Base-by-base conservation (phyloP, 2,888 invertebrate genomes). In the Deilephila elpenor region DNA sequence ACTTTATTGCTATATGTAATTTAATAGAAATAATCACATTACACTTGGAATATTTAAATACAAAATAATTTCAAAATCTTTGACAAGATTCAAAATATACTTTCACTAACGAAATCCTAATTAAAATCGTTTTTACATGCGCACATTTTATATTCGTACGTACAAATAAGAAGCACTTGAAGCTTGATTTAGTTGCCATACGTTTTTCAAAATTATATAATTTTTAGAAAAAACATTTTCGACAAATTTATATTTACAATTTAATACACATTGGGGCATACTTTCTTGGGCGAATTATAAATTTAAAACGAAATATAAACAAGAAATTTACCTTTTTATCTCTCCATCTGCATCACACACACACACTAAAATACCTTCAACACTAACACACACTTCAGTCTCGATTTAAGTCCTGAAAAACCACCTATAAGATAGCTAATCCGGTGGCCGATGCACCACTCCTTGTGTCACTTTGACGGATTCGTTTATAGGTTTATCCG, bases 381-480 rank as follows among this genome's bases (percentile, higher is more conserved):
- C 62, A 44, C 59, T 59, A 74, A 73, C 34, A 72, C 32, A 72
- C 76, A 81, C 80, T 78, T 73, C 75, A 74, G 37, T 64, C 56
- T 62, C 34, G 75, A 74, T 70, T 74, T 74, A 75, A 77, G 75
- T 80, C 73, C 62, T 71, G 70, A 72, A 72, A 62, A 62, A 71
- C 71, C 70, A 71, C 37, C 44, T 71, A 73, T 62, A 59, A 37
- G 56, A 44, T 25, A 71, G 80, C 84, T 93, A 93, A 85, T 93
- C 93, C 0, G 93, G 93, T 67, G 93, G 89, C 70, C 90, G 87
- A 67, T 92, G 90, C 1, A 89, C 86, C 61, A 88, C 85, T 19
- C 84, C 83, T 56, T 86, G 86, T 73, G 89, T 87, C 84, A 90
- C 84, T 83, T 91, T 91, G 11, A 82, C 85, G 77, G 84, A 78